Base-by-base conservation (phyloP, 1,140 invertebrate species). In the Brachionus koreanus region DNA sequence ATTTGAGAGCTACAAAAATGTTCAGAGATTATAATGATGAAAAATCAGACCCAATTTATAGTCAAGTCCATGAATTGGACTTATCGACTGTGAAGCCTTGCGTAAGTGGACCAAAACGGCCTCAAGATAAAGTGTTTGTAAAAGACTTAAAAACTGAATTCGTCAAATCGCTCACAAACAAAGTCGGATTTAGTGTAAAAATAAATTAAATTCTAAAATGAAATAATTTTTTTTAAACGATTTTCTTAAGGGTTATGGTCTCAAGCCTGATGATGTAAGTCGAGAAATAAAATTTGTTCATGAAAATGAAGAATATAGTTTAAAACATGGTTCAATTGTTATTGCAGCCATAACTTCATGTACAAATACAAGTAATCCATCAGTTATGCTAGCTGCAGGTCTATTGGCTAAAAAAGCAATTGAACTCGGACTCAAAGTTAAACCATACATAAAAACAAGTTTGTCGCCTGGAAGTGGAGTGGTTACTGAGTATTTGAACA, bases 321-420 rank as follows among this genome's bases (percentile, higher is more conserved):
- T 98, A 19, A 91, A 87, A 1, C 96, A 98, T 88, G 96, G 96
- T 5, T 95, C 94, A 0, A 95, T 98, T 9, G 93, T 99, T 16
- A 98, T 98, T 84, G 95, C 96, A 0, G 96, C 97, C 23, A 98
- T 99, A 84, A 99, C 97, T 0, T 95, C 93, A 57, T 98, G 97
- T 89, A 99, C 97, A 13, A 99, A 99, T 87, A 98, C 97, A 2
- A 95, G 93, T 83, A 99, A 99, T 88, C 97, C 97, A 0, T 95
- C 94, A 84, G 96, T 98, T 5, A 98, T 98, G 96, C 90, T 98
- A 19, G 49, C 13, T 75, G 81, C 65, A 93, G 96, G 96, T 86
- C 86, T 98, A 0, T 87, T 98, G 67, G 96, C 96, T 0, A 95
- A 95, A 89, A 98, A 97, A 82, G 97, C 97, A 0, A 94, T 98